These are phyloP conservation scores for Petrocephalus zakoni DNA, from an alignment of 2,113 vertebrate genomes.

Conservation along the genomic window DNA sequence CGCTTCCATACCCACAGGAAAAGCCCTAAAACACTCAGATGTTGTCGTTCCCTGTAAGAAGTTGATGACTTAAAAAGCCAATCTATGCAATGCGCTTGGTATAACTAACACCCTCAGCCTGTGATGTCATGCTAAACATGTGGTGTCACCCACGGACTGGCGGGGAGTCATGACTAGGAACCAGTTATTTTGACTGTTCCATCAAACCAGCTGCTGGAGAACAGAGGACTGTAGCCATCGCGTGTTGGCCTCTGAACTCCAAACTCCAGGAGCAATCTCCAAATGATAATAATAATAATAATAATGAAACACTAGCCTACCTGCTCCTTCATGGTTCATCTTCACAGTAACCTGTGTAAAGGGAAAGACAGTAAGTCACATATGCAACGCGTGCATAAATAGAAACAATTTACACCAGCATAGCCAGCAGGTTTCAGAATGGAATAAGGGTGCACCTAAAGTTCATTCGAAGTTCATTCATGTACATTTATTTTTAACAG, in stretches of 20 bases:
- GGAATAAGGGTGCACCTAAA: background rate
- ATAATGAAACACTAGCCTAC: conserved; percentile 61
- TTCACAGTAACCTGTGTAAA: conserved; percentile 67
- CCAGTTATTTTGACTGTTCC: background rate
- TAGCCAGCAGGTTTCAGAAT: background rate
- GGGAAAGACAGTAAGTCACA: conserved; percentile 33
- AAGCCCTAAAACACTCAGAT: background rate
- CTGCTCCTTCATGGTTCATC: conserved; percentile 59
- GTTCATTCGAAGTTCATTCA: background rate
- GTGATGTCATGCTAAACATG: background rate
- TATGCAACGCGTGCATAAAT: background rate
- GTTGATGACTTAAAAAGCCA: background rate
- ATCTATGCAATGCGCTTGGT: background rate
- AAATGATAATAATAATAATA: conserved; percentile 4
- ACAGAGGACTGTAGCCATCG: background rate
- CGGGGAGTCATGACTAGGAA: too few relatives aligned
- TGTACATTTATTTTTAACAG: conserved; percentile 12
- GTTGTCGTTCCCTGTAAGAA: background rate
- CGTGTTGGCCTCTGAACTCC: background rate
- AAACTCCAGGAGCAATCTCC: background rate
- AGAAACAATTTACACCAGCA: background rate
- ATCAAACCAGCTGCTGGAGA: background rate
- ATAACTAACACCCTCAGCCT: background rate
- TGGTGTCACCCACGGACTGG: too few relatives aligned
- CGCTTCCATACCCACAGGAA: background rate